Conservation (phyloP, 2,888 invertebrate species). For the Lasioglossum calceatum region DNA sequence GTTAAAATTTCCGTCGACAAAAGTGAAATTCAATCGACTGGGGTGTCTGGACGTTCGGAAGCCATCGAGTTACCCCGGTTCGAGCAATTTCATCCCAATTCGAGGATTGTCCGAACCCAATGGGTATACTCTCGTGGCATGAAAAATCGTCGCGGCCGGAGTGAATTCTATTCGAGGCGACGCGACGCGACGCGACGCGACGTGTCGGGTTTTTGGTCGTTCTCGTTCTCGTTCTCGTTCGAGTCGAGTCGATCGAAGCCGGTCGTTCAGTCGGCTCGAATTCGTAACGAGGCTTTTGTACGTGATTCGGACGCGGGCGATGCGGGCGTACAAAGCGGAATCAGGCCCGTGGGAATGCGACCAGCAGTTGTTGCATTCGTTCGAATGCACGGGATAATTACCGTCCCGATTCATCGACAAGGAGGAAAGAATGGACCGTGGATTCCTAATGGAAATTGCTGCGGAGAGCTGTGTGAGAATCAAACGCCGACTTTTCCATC, state of each 20-base stretch:
- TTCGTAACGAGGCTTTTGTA: constrained; percentile 64
- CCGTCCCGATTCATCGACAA: constrained; percentile 50
- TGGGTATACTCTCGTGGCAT: background rate
- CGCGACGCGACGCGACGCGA: no score
- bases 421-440: constrained; percentile 52
- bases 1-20: background rate
- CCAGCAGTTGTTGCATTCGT: constrained; percentile 23
- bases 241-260: constrained; percentile 38
- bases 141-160: background rate
- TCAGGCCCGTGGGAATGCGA: constrained; percentile 63
- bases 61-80: background rate
- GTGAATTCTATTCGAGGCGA: background rate
- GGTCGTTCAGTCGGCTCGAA: constrained; percentile 40
- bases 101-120: background rate
- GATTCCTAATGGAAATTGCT: constrained; percentile 42
- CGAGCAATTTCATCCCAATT: background rate
- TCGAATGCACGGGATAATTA: constrained; percentile 53
- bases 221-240: background rate
- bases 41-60: background rate
- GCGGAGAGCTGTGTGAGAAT: constrained; percentile 1
- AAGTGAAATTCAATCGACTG: background rate
- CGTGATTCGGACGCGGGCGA: constrained; percentile 53
- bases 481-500: background rate
- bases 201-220: background rate
- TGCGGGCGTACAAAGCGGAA: constrained; percentile 63